These are phyloP conservation scores for Zosterops lateralis DNA, from an alignment of 2,113 vertebrate species.

Conservation along the genomic window DNA sequence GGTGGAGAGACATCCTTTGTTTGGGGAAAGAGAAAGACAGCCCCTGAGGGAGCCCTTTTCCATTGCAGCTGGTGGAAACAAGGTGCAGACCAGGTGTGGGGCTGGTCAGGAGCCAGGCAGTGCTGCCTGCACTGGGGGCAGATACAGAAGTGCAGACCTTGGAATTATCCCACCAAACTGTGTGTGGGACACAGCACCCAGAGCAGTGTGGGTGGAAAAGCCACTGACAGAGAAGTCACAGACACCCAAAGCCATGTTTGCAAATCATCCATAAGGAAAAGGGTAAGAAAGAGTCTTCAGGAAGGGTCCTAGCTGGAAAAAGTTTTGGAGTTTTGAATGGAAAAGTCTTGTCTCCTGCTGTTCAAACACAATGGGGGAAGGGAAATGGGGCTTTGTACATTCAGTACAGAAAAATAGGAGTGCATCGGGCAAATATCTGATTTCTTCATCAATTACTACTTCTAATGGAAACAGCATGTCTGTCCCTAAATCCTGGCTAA, in stretches of 20 bases:
- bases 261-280: not conserved
- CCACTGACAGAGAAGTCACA: not conserved
- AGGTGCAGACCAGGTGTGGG: not conserved
- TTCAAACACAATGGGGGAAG: conserved; percentile 39
- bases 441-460: conserved; percentile 33
- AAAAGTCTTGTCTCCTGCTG: conserved; percentile 52
- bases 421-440: conserved; percentile 25
- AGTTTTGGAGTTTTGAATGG: not conserved
- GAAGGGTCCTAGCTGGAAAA: conserved; percentile 1
- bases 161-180: not conserved
- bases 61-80: not conserved
- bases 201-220: not conserved
- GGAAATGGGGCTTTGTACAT: conserved; percentile 33
- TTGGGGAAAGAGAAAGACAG: not conserved
- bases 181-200: not conserved
- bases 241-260: not conserved
- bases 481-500: not conserved
- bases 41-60: not conserved
- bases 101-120: not conserved
- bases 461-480: conserved; percentile 25
- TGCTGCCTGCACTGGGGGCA: not conserved
- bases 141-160: fast-evolving
- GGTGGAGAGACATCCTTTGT: not conserved
- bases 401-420: conserved; percentile 52
- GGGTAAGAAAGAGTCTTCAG: not conserved